phyloP scores from a whole-genome alignment of 2,113 vertebrate species.

The Scolopax mira region DNA sequence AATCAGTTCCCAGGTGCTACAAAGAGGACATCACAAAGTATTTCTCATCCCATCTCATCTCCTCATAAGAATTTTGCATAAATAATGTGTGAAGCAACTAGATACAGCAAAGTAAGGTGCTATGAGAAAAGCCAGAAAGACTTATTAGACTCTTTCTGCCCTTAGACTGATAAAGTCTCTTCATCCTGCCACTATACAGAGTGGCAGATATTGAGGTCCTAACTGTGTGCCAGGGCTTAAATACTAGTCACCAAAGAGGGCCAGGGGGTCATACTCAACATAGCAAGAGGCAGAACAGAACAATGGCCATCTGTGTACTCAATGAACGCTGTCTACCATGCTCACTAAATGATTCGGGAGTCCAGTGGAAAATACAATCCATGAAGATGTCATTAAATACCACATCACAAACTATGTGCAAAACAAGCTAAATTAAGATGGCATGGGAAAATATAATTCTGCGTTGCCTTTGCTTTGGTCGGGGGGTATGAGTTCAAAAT shows the following conservation, averaged over 20 bases:
- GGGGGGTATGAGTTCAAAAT: neutral
- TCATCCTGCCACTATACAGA: neutral
- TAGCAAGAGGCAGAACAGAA: neutral
- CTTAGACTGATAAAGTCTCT: neutral
- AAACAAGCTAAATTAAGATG: neutral
- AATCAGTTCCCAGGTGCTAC: neutral
- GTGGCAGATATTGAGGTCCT: neutral
- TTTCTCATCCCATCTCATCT: neutral
- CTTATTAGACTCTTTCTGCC: neutral
- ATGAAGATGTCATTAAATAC: constrained; percentile 25
- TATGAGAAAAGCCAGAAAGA: neutral
- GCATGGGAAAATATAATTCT: neutral
- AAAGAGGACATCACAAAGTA: neutral
- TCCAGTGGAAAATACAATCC: constrained; percentile 19
- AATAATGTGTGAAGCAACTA: neutral
- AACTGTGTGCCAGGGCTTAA: neutral
- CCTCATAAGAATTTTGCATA: neutral
- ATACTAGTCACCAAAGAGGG: neutral
- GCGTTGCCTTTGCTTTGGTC: neutral
- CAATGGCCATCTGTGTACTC: neutral
- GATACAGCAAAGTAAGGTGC: neutral
- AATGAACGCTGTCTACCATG: neutral
- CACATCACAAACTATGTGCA: constrained; percentile 15
- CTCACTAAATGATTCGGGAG: neutral
- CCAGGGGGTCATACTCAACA: neutral